A percentile compares a stretch with the other conserved stretches of the same genome.
Evolutionary conservation across 2,797 vertebrate species (phyloP).

Genomic region (Lepus townsendii): DNA sequence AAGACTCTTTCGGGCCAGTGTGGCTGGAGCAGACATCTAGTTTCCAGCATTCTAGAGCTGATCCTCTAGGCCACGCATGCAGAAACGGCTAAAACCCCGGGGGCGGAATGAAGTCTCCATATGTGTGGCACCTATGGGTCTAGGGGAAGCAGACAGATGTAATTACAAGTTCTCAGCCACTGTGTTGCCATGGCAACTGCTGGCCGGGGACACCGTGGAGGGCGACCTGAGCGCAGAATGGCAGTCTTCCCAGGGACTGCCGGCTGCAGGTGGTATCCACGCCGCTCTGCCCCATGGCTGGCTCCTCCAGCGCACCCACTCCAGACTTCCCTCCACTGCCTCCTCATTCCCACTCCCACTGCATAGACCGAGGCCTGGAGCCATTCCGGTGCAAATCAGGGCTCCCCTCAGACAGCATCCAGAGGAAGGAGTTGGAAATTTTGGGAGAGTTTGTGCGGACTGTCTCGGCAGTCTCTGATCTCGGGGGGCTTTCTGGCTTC

Average conservation of each 20-base stretch:
- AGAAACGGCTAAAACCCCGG: conserved; percentile 75
- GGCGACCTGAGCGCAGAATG: too few relatives aligned
- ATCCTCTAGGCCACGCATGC: conserved; percentile 33
- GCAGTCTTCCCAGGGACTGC: conserved; percentile 49
- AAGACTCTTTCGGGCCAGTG: not conserved
- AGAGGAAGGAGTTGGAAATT: not conserved
- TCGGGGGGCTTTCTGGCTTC: not conserved
- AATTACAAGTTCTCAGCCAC: conserved; percentile 80
- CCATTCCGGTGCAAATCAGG: not conserved
- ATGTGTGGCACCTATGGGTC: conserved; percentile 69
- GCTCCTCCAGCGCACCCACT: not conserved
- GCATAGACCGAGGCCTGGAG: not conserved
- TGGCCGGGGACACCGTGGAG: not conserved
- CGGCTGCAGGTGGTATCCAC: not conserved
- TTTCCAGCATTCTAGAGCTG: conserved; percentile 27
- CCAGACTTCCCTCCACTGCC: not conserved
- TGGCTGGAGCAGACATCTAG: not conserved
- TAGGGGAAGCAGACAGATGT: conserved; percentile 80
- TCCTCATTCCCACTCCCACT: not conserved
- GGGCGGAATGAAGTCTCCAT: conserved; percentile 79
- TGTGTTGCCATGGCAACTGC: conserved; percentile 81
- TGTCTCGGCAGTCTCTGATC: not conserved
- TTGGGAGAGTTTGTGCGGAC: not conserved
- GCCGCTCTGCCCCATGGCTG: not conserved
- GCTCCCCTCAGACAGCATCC: not conserved